Base-by-base conservation (phyloP, 1,140 invertebrate species). In the Chrysomallon squamiferum region DNA sequence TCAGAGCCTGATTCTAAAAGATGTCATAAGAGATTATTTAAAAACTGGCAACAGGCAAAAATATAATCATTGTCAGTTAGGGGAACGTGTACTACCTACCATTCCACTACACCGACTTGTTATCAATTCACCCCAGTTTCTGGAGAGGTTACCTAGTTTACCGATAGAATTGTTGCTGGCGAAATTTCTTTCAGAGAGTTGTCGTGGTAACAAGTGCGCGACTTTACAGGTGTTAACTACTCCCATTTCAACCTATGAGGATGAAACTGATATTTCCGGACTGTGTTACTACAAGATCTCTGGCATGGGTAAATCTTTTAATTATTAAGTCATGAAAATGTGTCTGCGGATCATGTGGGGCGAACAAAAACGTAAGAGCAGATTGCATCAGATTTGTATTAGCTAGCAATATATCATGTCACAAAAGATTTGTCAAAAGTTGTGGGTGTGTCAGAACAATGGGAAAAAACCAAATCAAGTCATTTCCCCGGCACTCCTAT, bases 401-500 rank as follows among this genome's bases (percentile, higher is more conserved):
- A 67, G 70, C 73, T 70, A 49, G 60, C 64, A 6, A 50, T 74
- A 0, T 20, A 15, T 27, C 2, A 30, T 18, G 64, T 63, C 58
- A 50, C 65, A 1, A n/a, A 6, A 1, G 25, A 20, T 69, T 32
- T 58, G 69, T 66, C 32, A 54, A 33, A 43, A 62, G 62, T 22
- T 74, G 63, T 65, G 52, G 29, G 43, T 54, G 27, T 75, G 73
- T 52, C 73, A 74, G 41, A 52, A 25, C 22, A 38, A 38, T 18
- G 65, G 58, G 5, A 69, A n/a, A n/a, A n/a, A 60, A 59, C 69
- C 70, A 41, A 72, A 75, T 20, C 54, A 62, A 27, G 57, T 64
- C n/a, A 60, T 68, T 27, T 41, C 58, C 22, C 50, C 27, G 13
- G 54, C 65, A 22, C 73, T 20, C 20, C 41, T 13, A 15, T 65